phyloP scores from a whole-genome alignment of 2,797 vertebrate species.

The Sebastes variabilis region DNA sequence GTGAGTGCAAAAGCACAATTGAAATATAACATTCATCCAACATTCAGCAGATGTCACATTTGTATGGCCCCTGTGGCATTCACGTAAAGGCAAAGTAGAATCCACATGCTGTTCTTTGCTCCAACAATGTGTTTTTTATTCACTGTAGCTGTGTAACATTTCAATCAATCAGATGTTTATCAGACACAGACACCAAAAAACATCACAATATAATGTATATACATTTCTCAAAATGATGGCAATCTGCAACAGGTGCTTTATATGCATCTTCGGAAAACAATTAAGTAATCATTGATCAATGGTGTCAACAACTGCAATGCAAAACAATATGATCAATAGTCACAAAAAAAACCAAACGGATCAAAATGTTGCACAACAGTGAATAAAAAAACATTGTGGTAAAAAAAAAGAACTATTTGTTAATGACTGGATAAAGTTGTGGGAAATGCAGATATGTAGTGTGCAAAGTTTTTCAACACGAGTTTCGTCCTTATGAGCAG shows the following conservation, averaged over 20 bases:
- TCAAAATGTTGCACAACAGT: neutral
- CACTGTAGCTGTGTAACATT: too few species aligned
- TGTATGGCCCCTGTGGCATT: neutral
- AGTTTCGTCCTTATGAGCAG: too few species aligned
- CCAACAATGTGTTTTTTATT: too few species aligned
- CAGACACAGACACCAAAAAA: neutral
- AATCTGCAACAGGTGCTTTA: neutral
- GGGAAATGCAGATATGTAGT: too few species aligned
- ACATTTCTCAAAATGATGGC: neutral
- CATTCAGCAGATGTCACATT: neutral
- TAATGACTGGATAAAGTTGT: too few species aligned
- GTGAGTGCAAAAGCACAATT: constrained; percentile 55
- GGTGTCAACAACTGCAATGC: neutral
- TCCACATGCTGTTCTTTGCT: neutral
- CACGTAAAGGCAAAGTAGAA: neutral
- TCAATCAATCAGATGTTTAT: too few species aligned
- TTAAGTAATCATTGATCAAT: neutral
- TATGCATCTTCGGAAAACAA: neutral
- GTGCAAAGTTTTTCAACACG: too few species aligned
- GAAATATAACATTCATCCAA: neutral
- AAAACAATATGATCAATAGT: neutral
- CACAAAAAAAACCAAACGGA: neutral
- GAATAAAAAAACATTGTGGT: too few species aligned
- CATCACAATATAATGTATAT: neutral
- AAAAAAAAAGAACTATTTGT: too few species aligned